A percentile compares a stretch with the other conserved stretches of the same genome.
Evolutionary conservation across 2,888 invertebrate genomes (phyloP).

Genomic region (Sinelater perroti): DNA sequence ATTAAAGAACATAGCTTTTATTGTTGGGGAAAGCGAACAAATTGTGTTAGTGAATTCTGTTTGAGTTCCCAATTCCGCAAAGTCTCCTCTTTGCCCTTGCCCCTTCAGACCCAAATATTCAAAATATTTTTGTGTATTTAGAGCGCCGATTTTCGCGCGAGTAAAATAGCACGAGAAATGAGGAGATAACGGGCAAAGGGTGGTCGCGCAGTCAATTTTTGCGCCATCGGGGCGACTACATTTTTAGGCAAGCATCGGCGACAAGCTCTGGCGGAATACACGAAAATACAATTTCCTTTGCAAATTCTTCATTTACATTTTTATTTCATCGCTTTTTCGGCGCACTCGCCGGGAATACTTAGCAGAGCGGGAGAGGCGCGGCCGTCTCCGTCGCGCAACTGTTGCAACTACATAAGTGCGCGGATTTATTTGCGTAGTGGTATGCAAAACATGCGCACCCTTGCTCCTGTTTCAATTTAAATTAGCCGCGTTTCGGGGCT

Average conservation of each 20-base stretch:
- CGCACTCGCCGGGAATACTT: slow-evolving; percentile 17
- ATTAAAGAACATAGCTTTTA: too few species aligned
- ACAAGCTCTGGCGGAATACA: slow-evolving; percentile 13
- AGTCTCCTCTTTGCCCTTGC: too few species aligned
- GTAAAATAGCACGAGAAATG: too few species aligned
- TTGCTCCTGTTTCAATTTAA: slow-evolving; percentile 17
- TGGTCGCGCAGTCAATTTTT: slow-evolving; percentile 21
- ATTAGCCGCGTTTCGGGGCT: slow-evolving; percentile 11
- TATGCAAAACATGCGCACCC: slow-evolving; percentile 19
- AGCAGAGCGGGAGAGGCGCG: background rate
- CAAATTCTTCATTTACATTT: slow-evolving; percentile 25
- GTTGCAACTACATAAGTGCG: background rate
- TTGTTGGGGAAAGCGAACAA: too few species aligned
- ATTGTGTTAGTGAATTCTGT: too few species aligned
- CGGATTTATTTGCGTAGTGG: slow-evolving; percentile 16
- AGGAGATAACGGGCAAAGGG: too few species aligned
- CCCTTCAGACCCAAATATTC: too few species aligned
- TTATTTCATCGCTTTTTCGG: slow-evolving; percentile 23
- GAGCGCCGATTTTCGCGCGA: too few species aligned
- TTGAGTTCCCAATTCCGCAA: too few species aligned
- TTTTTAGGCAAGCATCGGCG: slow-evolving; percentile 4
- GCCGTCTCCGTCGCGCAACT: background rate
- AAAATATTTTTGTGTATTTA: too few species aligned
- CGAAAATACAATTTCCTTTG: slow-evolving; percentile 28
- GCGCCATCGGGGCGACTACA: slow-evolving; percentile 4